Conservation (phyloP, 2,888 invertebrate species). For the Trissolcus japonicus region DNA sequence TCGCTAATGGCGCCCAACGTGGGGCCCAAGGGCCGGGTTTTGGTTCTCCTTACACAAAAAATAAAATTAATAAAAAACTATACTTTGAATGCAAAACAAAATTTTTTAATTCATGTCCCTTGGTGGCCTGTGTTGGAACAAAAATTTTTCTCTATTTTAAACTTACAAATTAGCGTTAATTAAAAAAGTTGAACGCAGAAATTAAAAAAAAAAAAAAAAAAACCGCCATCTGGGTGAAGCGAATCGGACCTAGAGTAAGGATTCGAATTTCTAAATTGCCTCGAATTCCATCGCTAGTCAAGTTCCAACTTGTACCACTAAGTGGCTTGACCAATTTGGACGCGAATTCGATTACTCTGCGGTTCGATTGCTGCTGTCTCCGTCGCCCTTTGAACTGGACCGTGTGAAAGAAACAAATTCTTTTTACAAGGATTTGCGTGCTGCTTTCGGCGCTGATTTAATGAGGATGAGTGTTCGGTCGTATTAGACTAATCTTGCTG, state of each 20-base stretch:
- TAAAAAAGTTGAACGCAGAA: too few relatives aligned
- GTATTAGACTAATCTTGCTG: constrained; percentile 65
- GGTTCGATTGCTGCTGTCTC: constrained; percentile 9
- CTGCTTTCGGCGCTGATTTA: constrained; percentile 65
- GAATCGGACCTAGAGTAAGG: background rate
- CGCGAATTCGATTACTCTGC: constrained; percentile 2
- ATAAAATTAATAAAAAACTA: too few relatives aligned
- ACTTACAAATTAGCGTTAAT: too few relatives aligned
- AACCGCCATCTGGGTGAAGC: background rate
- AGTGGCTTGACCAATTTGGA: background rate
- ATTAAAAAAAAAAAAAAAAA: too few relatives aligned
- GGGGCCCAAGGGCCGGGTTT: background rate
- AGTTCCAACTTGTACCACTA: constrained; percentile 8
- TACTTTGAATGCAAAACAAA: too few relatives aligned
- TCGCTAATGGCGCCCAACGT: too few relatives aligned
- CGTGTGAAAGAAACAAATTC: constrained; percentile 55
- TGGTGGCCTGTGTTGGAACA: too few relatives aligned
- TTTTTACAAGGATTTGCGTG: constrained; percentile 60
- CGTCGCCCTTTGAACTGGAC: constrained; percentile 36
- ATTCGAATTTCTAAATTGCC: too few relatives aligned
- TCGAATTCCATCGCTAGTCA: constrained; percentile 7
- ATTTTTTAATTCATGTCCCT: too few relatives aligned
- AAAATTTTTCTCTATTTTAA: too few relatives aligned
- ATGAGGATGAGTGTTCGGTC: constrained; percentile 68
- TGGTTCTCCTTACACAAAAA: background rate